phyloP scores from a whole-genome alignment of 2,797 vertebrate species.

The Sebastiscus tertius region DNA sequence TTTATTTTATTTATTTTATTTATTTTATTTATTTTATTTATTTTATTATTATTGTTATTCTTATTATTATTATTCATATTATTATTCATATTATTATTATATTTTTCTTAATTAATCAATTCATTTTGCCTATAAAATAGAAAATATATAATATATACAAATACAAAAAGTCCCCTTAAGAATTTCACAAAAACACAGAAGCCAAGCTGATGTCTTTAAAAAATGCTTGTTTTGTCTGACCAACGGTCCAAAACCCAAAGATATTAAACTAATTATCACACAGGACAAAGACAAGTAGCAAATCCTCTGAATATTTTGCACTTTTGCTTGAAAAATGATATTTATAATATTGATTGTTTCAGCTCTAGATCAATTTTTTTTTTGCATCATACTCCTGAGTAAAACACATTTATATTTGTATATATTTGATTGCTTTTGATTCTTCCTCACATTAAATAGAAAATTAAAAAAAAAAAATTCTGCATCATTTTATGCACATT shows the following conservation, averaged over 20 bases:
- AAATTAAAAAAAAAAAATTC: background rate
- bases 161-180: background rate
- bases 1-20: no score
- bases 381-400: background rate
- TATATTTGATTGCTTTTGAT: background rate
- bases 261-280: background rate
- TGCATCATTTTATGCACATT: background rate
- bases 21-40: no score
- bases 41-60: no score
- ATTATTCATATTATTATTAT: no score
- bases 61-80: no score
- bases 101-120: background rate
- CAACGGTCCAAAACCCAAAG: background rate
- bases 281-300: background rate
- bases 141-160: background rate
- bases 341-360: background rate
- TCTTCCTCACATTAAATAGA: background rate
- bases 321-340: background rate
- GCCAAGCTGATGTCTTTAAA: background rate
- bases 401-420: background rate
- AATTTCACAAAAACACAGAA: background rate
- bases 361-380: background rate
- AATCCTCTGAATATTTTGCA: background rate
- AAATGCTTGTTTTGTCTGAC: background rate
- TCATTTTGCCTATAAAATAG: background rate